These are phyloP conservation scores for Stenurella melanura DNA, from an alignment of 2,888 invertebrate species.

Conservation along the genomic window DNA sequence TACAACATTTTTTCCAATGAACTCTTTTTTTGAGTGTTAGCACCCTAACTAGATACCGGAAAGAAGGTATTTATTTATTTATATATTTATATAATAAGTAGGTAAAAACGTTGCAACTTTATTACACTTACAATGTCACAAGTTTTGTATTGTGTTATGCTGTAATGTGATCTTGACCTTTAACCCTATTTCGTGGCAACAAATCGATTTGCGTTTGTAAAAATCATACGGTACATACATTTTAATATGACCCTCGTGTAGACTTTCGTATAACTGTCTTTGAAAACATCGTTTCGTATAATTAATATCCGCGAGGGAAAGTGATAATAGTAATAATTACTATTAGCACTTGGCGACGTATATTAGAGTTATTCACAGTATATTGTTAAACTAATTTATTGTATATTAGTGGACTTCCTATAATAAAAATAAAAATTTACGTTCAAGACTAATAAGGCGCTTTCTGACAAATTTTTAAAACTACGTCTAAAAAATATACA, in stretches of 20 bases:
- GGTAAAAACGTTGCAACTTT: too few relatives aligned
- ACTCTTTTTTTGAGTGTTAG: too few relatives aligned
- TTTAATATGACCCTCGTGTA: neutral
- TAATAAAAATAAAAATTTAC: neutral
- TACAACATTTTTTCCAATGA: too few relatives aligned
- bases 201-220: neutral
- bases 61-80: too few relatives aligned
- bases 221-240: neutral
- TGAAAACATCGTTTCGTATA: neutral
- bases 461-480: too few relatives aligned
- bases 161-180: neutral
- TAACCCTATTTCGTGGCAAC: neutral
- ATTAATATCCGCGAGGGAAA: neutral
- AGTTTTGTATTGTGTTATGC: neutral
- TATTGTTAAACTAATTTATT: neutral
- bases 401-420: neutral
- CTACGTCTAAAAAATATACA: too few relatives aligned
- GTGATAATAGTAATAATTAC: neutral
- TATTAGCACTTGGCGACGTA: neutral
- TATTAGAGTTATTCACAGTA: neutral
- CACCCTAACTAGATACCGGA: too few relatives aligned
- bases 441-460: neutral
- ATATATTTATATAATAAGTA: too few relatives aligned
- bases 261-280: neutral
- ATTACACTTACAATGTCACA: neutral